Evolutionary conservation across 2,797 vertebrate species (phyloP).

Genomic region (Poecile montanus): DNA sequence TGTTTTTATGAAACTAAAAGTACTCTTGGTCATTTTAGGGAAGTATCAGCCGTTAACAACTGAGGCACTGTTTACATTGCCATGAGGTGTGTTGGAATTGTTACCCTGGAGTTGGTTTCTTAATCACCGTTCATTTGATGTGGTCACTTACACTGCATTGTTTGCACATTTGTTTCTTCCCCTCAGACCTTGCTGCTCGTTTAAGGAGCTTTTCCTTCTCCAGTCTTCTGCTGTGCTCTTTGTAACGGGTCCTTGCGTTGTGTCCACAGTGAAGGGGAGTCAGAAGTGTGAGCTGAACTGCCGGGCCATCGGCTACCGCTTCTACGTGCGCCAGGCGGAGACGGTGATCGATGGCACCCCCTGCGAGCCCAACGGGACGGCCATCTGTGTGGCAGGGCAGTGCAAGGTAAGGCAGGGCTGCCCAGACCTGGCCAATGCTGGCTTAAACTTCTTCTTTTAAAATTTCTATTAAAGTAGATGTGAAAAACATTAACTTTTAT

Average conservation of each 20-base stretch:
- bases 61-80: neutral
- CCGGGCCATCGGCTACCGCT: constrained; percentile 90
- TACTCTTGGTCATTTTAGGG: neutral
- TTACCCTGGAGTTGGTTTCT: neutral
- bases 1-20: neutral
- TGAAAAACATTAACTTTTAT: neutral
- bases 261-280: constrained; percentile 79
- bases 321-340: constrained; percentile 90
- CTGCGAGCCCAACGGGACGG: constrained; percentile 84
- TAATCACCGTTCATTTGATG: neutral
- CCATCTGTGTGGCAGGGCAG: constrained; percentile 88
- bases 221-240: fast-evolving
- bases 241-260: neutral
- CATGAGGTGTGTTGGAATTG: neutral
- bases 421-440: neutral
- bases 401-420: constrained; percentile 83
- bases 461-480: neutral
- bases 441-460: fast-evolving
- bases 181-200: neutral
- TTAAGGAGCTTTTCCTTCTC: neutral
- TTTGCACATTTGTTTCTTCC: neutral
- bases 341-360: constrained; percentile 92
- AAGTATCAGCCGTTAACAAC: neutral
- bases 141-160: neutral
- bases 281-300: constrained; percentile 93